These are phyloP conservation scores for Artibeus jamaicensis DNA, from an alignment of 2,797 vertebrate species.

Conservation along the genomic window DNA sequence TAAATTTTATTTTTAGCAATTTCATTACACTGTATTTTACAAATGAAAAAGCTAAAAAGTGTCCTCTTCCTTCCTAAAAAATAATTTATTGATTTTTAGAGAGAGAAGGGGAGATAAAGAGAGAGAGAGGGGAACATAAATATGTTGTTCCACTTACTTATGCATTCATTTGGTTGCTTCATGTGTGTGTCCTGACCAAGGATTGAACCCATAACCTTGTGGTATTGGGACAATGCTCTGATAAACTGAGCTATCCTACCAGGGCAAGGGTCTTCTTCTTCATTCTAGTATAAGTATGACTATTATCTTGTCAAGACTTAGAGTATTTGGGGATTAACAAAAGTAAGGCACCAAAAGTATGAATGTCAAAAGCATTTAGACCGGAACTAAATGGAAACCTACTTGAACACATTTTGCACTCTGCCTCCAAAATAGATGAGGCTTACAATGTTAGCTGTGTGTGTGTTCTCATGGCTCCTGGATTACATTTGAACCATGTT, in stretches of 20 bases:
- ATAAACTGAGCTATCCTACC: neutral
- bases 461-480: fast-evolving
- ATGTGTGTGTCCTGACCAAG: neutral
- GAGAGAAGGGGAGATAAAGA: neutral
- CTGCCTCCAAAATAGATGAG: neutral
- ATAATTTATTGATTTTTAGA: neutral
- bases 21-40: neutral
- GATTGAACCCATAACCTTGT: neutral
- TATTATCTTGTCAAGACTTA: fast-evolving
- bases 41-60: neutral
- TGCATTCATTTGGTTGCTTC: neutral
- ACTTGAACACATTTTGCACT: neutral
- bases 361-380: neutral
- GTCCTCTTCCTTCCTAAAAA: neutral
- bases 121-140: neutral
- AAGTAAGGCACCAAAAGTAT: fast-evolving
- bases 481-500: fast-evolving
- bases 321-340: no score
- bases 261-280: no score
- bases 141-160: neutral
- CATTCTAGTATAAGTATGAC: fast-evolving
- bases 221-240: neutral
- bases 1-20: neutral
- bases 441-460: no score
- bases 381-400: fast-evolving